Evolutionary conservation across 2,113 vertebrate genomes (phyloP).

Genomic region (Pituophis catenifer): DNA sequence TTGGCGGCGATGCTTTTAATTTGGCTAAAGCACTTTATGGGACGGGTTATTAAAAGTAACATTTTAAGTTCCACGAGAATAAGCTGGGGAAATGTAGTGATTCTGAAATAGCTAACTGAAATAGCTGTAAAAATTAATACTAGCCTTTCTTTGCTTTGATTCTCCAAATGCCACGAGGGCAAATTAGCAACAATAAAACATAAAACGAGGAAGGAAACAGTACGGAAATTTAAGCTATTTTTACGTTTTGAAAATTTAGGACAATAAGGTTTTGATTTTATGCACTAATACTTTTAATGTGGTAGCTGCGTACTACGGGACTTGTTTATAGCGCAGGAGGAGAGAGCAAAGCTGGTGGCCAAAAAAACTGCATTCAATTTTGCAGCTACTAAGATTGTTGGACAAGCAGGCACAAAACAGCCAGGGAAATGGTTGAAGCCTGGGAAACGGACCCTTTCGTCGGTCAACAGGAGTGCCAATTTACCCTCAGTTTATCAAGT

Average conservation of each 20-base stretch:
- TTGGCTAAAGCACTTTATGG: not conserved
- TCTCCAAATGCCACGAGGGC: not conserved
- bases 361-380: not conserved
- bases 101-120: not conserved
- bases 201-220: not conserved
- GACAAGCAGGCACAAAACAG: no score
- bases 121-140: not conserved
- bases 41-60: not conserved
- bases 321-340: not conserved
- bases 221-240: not conserved
- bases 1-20: not conserved
- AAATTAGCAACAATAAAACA: not conserved
- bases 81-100: not conserved
- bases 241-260: not conserved
- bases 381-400: not conserved
- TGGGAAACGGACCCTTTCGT: no score
- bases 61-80: not conserved
- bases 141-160: constrained; percentile 12
- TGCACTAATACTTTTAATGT: not conserved
- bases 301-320: not conserved
- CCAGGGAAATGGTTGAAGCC: no score
- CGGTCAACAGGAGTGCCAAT: no score
- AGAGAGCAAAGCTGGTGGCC: not conserved
- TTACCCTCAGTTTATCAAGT: no score
- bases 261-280: not conserved